Evolutionary conservation across 2,797 vertebrate genomes (phyloP).

Genomic region (Uromys caudimaculatus): DNA sequence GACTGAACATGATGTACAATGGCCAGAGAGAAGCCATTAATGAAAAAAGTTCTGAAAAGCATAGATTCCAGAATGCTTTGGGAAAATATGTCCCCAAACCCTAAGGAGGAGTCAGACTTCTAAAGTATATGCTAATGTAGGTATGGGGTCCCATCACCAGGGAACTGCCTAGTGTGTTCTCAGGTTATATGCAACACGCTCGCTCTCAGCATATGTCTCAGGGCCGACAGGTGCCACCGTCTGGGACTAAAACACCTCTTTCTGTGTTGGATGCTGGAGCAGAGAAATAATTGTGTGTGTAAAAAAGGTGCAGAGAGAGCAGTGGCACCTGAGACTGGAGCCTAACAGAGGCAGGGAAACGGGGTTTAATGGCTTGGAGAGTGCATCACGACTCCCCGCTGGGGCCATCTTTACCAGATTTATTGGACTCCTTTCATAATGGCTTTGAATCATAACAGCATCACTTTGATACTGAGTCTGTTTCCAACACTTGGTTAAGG

Average conservation of each 20-base stretch:
- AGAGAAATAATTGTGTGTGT: conserved; percentile 30
- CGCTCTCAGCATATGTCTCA: neutral
- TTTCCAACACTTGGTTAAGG: conserved; percentile 46
- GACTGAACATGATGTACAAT: neutral
- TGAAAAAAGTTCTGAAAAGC: neutral
- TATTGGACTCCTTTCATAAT: conserved; percentile 57
- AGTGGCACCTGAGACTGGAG: conserved; percentile 51
- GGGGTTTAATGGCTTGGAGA: conserved; percentile 48
- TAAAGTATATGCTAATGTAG: neutral
- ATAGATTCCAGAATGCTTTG: neutral
- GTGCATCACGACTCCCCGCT: conserved; percentile 8
- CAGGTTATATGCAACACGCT: rapidly evolving
- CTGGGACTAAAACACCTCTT: neutral
- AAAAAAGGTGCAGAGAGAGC: conserved; percentile 15
- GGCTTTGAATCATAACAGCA: conserved; percentile 10
- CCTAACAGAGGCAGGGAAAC: conserved; percentile 52
- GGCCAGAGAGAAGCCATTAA: neutral
- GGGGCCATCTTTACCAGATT: conserved; percentile 14
- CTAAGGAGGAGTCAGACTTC: neutral
- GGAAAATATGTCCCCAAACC: neutral
- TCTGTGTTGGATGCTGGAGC: rapidly evolving
- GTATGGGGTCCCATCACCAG: neutral
- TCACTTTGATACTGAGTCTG: neutral
- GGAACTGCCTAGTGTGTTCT: neutral
- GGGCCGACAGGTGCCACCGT: neutral